Conservation (phyloP, 2,888 invertebrate species). For the Cabera pusaria region DNA sequence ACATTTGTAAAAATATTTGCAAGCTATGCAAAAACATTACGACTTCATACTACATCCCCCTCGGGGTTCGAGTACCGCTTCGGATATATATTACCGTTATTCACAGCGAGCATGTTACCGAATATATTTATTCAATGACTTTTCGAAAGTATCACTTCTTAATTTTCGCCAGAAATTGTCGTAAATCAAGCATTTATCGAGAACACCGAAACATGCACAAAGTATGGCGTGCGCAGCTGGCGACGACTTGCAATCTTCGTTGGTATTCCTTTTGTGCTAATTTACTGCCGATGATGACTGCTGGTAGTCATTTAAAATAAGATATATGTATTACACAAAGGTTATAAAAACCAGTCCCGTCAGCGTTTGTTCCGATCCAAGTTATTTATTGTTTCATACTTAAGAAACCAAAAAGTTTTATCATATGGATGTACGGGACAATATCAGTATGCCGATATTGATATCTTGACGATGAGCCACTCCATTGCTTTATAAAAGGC, state of each 20-base stretch:
- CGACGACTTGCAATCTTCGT: background rate
- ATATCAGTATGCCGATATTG: no score
- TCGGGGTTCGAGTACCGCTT: slow-evolving; percentile 31
- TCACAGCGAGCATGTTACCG: slow-evolving; percentile 34
- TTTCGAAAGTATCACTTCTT: slow-evolving; percentile 32
- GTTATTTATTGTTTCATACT: slow-evolving; percentile 1
- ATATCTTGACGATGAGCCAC: no score
- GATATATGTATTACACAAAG: background rate
- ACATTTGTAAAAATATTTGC: slow-evolving; percentile 42
- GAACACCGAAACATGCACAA: slow-evolving; percentile 28
- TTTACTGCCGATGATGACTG: slow-evolving; percentile 10
- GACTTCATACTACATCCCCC: no score
- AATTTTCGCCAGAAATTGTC: slow-evolving; percentile 42
- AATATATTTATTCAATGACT: slow-evolving; percentile 34
- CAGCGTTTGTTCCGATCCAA: background rate
- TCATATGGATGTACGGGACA: no score
- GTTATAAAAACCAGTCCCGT: background rate
- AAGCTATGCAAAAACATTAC: slow-evolving; percentile 37
- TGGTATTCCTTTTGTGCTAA: slow-evolving; percentile 9
- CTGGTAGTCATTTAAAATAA: slow-evolving; percentile 3
- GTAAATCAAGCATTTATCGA: slow-evolving; percentile 49
- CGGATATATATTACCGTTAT: slow-evolving; percentile 30
- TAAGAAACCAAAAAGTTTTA: no score
- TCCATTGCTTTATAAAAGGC: no score
- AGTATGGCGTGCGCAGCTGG: slow-evolving; percentile 19